Conservation (phyloP, 92 coral and sea anemone genomes). For the Siderastrea siderea region DNA sequence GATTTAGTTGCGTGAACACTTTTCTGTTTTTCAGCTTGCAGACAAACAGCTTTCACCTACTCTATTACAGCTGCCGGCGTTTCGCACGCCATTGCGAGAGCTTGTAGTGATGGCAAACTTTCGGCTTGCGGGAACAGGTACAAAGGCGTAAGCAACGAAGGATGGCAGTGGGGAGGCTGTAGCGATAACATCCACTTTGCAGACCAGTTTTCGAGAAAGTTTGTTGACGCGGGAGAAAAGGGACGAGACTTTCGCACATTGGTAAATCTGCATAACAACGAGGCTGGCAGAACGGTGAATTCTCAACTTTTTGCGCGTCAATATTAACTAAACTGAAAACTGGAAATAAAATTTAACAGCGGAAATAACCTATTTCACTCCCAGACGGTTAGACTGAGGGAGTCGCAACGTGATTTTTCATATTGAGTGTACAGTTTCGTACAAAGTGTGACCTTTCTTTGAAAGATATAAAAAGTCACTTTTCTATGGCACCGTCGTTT, state of each 20-base stretch:
- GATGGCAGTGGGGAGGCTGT: conserved; percentile 99
- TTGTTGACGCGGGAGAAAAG: conserved; percentile 92
- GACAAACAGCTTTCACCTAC: conserved; percentile 94
- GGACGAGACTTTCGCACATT: conserved; percentile 93
- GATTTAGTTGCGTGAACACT: neutral
- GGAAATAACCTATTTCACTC: neutral
- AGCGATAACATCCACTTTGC: conserved; percentile 98
- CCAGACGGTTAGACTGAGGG: neutral
- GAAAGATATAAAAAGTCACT: too few relatives aligned
- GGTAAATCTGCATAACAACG: conserved; percentile 96
- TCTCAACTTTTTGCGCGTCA: too few relatives aligned
- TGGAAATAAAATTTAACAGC: too few relatives aligned
- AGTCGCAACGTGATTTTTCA: too few relatives aligned
- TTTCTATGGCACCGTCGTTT: neutral
- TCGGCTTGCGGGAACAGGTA: conserved; percentile 78
- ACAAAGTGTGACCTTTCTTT: too few relatives aligned
- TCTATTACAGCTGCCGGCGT: conserved; percentile 98
- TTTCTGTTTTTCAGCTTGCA: conserved; percentile 75
- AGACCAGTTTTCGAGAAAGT: conserved; percentile 89
- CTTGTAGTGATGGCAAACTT: conserved; percentile 89
- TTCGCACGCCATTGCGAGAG: conserved; percentile 90
- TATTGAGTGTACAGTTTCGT: too few relatives aligned
- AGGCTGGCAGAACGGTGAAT: conserved; percentile 96
- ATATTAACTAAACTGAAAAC: too few relatives aligned
- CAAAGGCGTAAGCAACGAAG: conserved; percentile 89